Base-by-base conservation (phyloP, 2,113 vertebrate genomes). In the Phrynocephalus versicolor region DNA sequence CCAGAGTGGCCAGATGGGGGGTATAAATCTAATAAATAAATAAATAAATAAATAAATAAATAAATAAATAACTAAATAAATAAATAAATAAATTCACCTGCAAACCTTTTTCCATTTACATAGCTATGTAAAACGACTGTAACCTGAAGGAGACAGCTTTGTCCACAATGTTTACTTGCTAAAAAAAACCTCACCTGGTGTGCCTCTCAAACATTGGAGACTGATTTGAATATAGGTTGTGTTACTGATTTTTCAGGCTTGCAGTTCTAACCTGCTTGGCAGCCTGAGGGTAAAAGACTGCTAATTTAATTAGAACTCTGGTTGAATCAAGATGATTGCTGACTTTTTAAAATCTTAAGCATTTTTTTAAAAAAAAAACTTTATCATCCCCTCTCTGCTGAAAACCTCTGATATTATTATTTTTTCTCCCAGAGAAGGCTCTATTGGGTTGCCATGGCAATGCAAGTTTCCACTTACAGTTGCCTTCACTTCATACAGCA, bases 401-500 rank as follows among this genome's bases (percentile, higher is more conserved):
- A 62, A 60, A 80, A 80, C 78, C 58, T 57, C 69, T 64, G 57
- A 62, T 37, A 58, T 51, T 81, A 74, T 64, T 55, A n/a, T 81
- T 81, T 77, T 86, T 51, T 41, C 23, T 65, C 58, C 70, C 58
- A 81, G 35, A 74, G 78, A 81, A 45, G 35, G 58, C n/a, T 74
- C 78, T 74, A 55, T 74, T 74, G 70, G 71, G 84, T 86, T 86
- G 78, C 60, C 71, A 86, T 86, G 78, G 78, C 70, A 74, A 86
- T 74, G 69, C 84, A 81, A 81, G 70, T 74, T 80, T 86, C 64
- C 78, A 73, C 84, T 27, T 86, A 86, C 60, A 81, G 60, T 55
- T 85, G 27, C 57, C 77, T 85, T 79, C 21, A 72, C 77, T 83
- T 64, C 27, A 23, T 75, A 65, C 71, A 45, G 82, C 71, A 83